Conservation (phyloP, 2,888 invertebrate genomes). For the Nezara viridula region DNA sequence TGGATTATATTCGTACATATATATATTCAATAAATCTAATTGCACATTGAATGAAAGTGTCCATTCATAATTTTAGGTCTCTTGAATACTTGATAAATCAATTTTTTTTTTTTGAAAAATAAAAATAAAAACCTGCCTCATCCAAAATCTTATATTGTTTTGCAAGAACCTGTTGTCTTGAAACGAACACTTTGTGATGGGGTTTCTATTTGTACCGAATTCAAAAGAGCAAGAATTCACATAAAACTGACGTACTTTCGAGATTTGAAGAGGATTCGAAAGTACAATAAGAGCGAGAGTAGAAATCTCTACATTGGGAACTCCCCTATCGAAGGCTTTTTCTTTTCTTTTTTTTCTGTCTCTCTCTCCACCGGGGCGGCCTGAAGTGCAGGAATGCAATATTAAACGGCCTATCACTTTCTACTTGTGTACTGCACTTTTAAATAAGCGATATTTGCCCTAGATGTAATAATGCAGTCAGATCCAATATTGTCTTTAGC, state of each 20-base stretch:
- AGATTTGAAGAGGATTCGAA: conserved; percentile 19
- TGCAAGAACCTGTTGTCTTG: too few species aligned
- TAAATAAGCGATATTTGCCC: conserved; percentile 56
- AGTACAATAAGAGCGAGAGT: conserved; percentile 17
- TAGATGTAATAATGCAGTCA: conserved; percentile 56
- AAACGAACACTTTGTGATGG: too few species aligned
- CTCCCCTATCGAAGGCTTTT: not conserved
- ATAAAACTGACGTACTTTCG: not conserved
- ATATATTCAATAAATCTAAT: not conserved
- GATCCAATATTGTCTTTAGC: conserved; percentile 53
- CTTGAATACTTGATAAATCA: too few species aligned
- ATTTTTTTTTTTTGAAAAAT: too few species aligned
- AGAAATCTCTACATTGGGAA: conserved; percentile 19
- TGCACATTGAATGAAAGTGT: not conserved
- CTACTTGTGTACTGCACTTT: conserved; percentile 53
- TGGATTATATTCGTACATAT: not conserved
- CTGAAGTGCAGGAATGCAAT: conserved; percentile 50
- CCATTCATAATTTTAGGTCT: too few species aligned
- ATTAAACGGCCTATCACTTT: conserved; percentile 18
- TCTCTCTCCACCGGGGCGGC: not conserved
- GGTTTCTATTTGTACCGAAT: too few species aligned
- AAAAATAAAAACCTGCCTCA: too few species aligned
- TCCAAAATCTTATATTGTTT: too few species aligned
- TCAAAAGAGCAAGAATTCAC: not conserved
- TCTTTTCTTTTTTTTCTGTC: conserved; percentile 16